phyloP scores from a whole-genome alignment of 1,140 invertebrate species.

The Phenacoccus solenopsis region DNA sequence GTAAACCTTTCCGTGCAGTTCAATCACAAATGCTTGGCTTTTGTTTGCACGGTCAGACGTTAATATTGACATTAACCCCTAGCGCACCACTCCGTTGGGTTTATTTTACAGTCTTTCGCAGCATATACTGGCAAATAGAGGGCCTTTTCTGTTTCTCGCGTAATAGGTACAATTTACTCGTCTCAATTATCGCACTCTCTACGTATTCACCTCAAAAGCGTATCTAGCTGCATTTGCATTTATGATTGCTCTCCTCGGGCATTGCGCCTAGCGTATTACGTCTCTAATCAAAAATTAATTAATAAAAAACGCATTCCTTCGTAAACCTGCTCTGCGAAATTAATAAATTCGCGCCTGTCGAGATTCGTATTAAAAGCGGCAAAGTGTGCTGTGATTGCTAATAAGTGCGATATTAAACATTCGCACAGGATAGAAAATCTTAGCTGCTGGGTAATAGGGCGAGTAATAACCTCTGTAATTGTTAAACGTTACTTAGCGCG shows the following conservation, averaged over 20 bases:
- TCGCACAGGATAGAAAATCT: background rate
- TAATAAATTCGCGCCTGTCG: background rate
- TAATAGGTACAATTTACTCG: too few relatives aligned
- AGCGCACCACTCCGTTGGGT: background rate
- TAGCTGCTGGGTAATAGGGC: background rate
- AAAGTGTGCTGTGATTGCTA: background rate
- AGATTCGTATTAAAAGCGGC: background rate
- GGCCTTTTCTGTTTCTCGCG: too few relatives aligned
- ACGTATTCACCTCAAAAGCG: too few relatives aligned
- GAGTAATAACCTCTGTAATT: background rate
- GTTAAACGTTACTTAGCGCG: constrained; percentile 1
- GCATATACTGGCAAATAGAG: too few relatives aligned
- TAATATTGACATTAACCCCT: constrained; percentile 2
- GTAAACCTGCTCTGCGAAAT: too few relatives aligned
- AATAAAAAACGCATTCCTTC: too few relatives aligned
- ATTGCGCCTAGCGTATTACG: too few relatives aligned
- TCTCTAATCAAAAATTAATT: too few relatives aligned
- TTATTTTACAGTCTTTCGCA: too few relatives aligned
- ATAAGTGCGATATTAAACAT: background rate
- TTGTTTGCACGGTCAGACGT: constrained; percentile 1
- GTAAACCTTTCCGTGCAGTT: background rate
- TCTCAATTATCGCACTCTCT: background rate
- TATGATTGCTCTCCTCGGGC: too few relatives aligned
- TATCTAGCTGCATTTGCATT: too few relatives aligned
- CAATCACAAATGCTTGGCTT: background rate